Evolutionary conservation across 2,888 invertebrate genomes (phyloP), one percentile per base, ranked within the genome.

Genomic region (Drosophila robusta): DNA sequence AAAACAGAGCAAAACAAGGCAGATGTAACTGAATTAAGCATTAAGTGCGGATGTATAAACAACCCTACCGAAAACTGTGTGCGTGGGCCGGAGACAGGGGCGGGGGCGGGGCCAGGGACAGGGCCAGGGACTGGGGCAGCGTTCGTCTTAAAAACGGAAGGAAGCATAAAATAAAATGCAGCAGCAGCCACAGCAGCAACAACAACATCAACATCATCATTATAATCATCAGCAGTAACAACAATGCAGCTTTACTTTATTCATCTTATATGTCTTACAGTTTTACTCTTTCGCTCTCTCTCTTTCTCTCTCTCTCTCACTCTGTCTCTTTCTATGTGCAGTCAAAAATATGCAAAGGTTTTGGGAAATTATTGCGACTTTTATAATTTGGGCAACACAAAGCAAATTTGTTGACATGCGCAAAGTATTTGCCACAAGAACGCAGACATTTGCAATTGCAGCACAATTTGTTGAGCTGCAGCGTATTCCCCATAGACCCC

Each of bases 151-250:
- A 71, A 70, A 78, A 66, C 86, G 80, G 87, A 89, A 89, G 89
- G 89, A 87, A 86, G 84, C 89, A 88, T 89, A 80, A 86, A 88
- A 89, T 88, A 86, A 88, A 87, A 89, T 84, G 85, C 89, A 87
- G 67, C 52, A 54, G 16, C 46, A 50, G 2, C 62, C 57, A 1
- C 50, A 62, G 0, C 41, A 16, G 4, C 65, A 65, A 14, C 58
- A 60, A 32, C 66, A 57, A n/a, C 72, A 62, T 38, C 70, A 66
- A 39, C 55, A 49, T 50, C 49, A 62, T 36, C 51, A 50, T 18
- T 58, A 62, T 36, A 6, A 8, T 29, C 46, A 61, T 18, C 49
- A 44, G 38, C 65, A 29, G 44, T 46, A 62, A 24, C 41, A 66
- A 61, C 61, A 69, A 63, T 70, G 66, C 68, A 68, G 57, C 32